Evolutionary conservation across 2,113 vertebrate genomes (phyloP).

Genomic region (Odocoileus hemionus): DNA sequence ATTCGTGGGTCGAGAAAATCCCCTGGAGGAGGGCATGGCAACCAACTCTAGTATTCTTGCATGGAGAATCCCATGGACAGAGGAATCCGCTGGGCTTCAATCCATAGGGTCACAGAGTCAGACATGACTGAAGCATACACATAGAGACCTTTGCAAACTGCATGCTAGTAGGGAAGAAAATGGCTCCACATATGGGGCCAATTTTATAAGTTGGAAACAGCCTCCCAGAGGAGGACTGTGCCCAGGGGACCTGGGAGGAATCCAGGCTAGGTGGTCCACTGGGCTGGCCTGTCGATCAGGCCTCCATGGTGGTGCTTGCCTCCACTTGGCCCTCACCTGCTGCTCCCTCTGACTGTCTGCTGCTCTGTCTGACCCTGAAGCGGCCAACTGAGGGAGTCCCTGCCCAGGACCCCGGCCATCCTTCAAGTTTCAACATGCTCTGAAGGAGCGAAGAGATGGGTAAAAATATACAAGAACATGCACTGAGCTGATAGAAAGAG

Average conservation of each 20-base stretch:
- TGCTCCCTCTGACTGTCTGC: no score
- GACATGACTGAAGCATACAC: neutral
- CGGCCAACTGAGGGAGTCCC: neutral
- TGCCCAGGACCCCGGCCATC: accelerated
- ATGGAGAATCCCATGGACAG: neutral
- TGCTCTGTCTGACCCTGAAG: neutral
- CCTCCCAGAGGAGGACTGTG: neutral
- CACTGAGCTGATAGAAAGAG: slow-evolving; percentile 65
- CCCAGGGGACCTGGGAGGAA: neutral
- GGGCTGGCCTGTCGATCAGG: neutral
- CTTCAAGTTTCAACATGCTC: neutral
- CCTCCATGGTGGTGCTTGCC: accelerated
- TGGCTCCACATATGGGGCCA: neutral
- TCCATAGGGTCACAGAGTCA: neutral
- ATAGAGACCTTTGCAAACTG: neutral
- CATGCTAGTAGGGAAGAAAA: neutral
- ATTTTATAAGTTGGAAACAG: neutral
- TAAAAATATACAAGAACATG: slow-evolving; percentile 56
- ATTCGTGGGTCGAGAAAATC: neutral
- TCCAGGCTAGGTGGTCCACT: accelerated
- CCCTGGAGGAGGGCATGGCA: neutral
- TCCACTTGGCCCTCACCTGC: accelerated
- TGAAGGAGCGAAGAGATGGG: neutral
- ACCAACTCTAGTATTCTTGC: neutral
- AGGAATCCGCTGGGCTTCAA: neutral